Percentiles rank a stretch among this genome's conserved stretches.
Conservation (phyloP, 1,140 invertebrate genomes). For the Adelges cooleyi region DNA sequence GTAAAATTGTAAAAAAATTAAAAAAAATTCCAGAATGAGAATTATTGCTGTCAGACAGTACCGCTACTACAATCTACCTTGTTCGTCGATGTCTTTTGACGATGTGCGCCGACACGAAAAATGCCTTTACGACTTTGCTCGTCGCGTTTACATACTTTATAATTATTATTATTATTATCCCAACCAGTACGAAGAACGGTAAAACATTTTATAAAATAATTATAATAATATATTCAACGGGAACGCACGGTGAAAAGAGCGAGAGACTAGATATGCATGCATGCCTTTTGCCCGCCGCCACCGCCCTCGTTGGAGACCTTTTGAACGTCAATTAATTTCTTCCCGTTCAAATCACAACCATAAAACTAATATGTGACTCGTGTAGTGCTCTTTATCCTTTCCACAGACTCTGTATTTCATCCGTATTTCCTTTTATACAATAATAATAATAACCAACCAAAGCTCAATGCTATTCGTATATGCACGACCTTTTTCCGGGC, state of each 20-base stretch:
- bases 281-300: neutral
- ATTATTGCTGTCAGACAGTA: no score
- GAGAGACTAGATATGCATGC: neutral
- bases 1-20: no score
- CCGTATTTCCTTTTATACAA: no score
- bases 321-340: conserved; percentile 27
- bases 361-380: conserved; percentile 16
- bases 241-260: neutral
- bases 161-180: conserved; percentile 1
- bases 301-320: neutral
- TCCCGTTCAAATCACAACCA: conserved; percentile 24
- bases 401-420: no score
- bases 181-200: neutral
- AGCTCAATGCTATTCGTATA: no score
- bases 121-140: neutral
- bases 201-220: conserved; percentile 13
- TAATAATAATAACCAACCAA: no score
- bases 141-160: neutral
- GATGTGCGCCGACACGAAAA: conserved; percentile 12
- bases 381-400: neutral
- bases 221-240: conserved; percentile 8
- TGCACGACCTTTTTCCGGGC: no score
- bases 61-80: no score
- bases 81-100: conserved; percentile 14
- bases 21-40: no score